Evolutionary conservation across 2,113 vertebrate genomes (phyloP), one percentile per base, ranked within the genome.

Genomic region (Misgurnus anguillicaudatus): DNA sequence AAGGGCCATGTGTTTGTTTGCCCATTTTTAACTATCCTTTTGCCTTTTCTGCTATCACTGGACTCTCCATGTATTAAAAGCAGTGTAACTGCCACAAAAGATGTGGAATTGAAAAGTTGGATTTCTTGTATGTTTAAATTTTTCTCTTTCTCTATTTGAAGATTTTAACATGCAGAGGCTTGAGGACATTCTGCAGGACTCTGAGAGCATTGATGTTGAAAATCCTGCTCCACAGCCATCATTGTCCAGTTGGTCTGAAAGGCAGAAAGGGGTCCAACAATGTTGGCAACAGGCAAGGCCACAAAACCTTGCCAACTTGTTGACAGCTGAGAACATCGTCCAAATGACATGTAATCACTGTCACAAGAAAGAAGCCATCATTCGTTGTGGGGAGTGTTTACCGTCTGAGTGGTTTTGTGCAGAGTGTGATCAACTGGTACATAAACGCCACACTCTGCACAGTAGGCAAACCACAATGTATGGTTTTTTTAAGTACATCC

Each of bases 251-350:
- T 75, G 72, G 71, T 14, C 39, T 62, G 19, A 75, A 75, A 75
- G 57, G 38, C 57, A 42, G 7, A 75, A 75, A 75, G 72, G 11
- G 39, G 55, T 31, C 72, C 57, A 75, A 62, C 72, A 31, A 31
- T 75, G 72, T 47, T 75, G 57, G 51, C 36, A 74, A 47, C 39
- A 75, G 39, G 57, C 55, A 38, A 61, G 71, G 72, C 72, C 72
- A 75, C 38, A 75, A 60, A 58, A 75, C 38, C 10, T 58, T 41
- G 24, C 14, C n/a, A 74, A 60, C 53, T 74, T 74, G 51, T 19
- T 73, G 24, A 58, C 71, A 11, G 55, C 55, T 74, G 51, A 74
- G 38, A 61, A 61, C 3, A 74, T 66, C 6, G 39, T 31, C 24
- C 24, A 31, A 31, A 31, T 42, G 10, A 66, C 8, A 3, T 45